Evolutionary conservation across 35 echinoderm and acorn worm species (phyloP).

Genomic region (Lytechinus variegatus): DNA sequence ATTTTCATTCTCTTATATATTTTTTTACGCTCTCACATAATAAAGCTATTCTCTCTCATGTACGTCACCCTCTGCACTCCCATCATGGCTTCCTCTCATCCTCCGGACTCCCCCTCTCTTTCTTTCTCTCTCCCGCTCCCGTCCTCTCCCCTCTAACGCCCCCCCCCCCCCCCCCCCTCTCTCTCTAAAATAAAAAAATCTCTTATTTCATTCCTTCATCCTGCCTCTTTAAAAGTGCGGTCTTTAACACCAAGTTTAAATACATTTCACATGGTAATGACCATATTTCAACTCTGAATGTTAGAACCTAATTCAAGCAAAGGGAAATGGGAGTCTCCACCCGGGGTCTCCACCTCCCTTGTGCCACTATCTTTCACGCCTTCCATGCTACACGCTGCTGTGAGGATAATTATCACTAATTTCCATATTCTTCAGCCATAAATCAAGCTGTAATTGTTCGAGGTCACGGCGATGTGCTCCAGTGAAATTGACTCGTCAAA

Average conservation of each 20-base stretch:
- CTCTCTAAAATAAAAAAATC: background rate
- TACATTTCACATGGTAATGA: background rate
- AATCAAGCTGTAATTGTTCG: slow-evolving; percentile 18
- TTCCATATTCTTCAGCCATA: background rate
- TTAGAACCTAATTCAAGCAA: too few species aligned
- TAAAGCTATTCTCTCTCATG: too few species aligned
- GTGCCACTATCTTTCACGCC: background rate
- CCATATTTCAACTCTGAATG: background rate
- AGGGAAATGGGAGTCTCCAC: too few species aligned
- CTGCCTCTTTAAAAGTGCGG: background rate
- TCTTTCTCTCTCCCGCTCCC: background rate
- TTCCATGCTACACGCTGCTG: background rate
- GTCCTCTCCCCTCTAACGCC: background rate
- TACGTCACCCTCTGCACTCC: too few species aligned
- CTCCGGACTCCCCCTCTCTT: background rate
- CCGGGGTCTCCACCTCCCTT: too few species aligned
- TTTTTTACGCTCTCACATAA: too few species aligned
- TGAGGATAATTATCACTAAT: background rate
- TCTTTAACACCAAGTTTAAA: background rate
- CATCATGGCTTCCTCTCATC: too few species aligned
- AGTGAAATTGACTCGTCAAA: slow-evolving; percentile 37
- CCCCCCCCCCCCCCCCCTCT: background rate
- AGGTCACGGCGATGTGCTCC: background rate
- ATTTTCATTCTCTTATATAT: too few species aligned
- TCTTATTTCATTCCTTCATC: background rate